phyloP scores from a whole-genome alignment of 30 jellyfish, hydroid and myxozoan genomes.

The Calvadosia cruxmelitensis region DNA sequence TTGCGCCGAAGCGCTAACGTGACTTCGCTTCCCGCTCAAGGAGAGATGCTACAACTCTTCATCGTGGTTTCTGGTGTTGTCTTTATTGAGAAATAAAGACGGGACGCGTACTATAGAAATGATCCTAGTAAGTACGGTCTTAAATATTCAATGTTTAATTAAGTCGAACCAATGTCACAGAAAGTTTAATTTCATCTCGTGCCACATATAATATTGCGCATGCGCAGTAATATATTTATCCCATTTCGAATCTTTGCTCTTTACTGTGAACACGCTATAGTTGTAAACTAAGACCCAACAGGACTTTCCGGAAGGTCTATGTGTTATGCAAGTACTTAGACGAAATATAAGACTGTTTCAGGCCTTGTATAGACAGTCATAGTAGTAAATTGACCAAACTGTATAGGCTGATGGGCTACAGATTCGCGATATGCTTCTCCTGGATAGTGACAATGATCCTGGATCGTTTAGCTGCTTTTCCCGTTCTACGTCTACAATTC shows the following conservation, averaged over 20 bases:
- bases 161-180: not conserved
- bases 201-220: not conserved
- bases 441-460: too few species aligned
- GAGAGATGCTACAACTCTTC: conserved; percentile 60
- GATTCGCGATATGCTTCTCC: too few species aligned
- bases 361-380: not conserved
- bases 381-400: too few species aligned
- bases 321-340: too few species aligned
- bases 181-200: not conserved
- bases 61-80: conserved; percentile 75
- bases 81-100: conserved; percentile 79
- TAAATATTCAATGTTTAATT: not conserved
- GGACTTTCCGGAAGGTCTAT: too few species aligned
- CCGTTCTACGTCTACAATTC: too few species aligned
- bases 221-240: not conserved
- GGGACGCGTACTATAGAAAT: conserved; percentile 98
- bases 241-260: not conserved
- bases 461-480: too few species aligned
- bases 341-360: not conserved
- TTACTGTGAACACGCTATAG: too few species aligned
- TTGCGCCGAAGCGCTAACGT: not conserved
- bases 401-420: too few species aligned
- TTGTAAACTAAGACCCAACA: too few species aligned
- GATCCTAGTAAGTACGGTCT: conserved; percentile 97
- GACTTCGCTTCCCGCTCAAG: conserved; percentile 84